Evolutionary conservation across 2,797 vertebrate species (phyloP).

Genomic region (Serranus cabrilla): DNA sequence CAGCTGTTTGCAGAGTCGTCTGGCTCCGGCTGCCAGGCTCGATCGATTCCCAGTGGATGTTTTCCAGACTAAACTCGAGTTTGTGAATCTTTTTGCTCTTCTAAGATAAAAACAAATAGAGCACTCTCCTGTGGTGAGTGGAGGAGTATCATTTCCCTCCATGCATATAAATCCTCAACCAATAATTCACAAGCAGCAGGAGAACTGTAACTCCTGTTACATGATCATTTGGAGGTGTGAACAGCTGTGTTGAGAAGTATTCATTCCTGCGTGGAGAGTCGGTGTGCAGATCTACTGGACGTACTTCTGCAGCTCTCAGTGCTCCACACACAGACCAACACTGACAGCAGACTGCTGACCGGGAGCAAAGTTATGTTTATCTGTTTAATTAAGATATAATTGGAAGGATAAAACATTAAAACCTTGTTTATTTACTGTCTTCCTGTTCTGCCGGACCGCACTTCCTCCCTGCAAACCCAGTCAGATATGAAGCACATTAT

Average conservation of each 20-base stretch:
- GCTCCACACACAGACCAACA: slow-evolving; percentile 24
- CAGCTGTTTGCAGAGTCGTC: slow-evolving; percentile 37
- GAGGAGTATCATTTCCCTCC: slow-evolving; percentile 1
- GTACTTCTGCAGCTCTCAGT: background rate
- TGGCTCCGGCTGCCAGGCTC: slow-evolving; percentile 42
- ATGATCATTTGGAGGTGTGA: slow-evolving; percentile 26
- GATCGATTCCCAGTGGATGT: slow-evolving; percentile 42
- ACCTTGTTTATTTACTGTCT: slow-evolving; percentile 73
- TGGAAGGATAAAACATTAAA: slow-evolving; percentile 75
- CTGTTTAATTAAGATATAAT: slow-evolving; percentile 74
- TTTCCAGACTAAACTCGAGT: slow-evolving; percentile 56
- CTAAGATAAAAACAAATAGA: slow-evolving; percentile 48
- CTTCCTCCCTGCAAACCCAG: slow-evolving; percentile 58
- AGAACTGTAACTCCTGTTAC: background rate
- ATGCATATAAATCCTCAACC: slow-evolving; percentile 16
- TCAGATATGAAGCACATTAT: slow-evolving; percentile 34
- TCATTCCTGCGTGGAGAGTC: slow-evolving; percentile 14
- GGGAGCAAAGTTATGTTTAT: slow-evolving; percentile 69
- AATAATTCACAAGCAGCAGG: slow-evolving; percentile 20
- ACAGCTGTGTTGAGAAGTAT: slow-evolving; percentile 32
- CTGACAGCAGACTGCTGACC: slow-evolving; percentile 30
- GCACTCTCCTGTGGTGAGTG: background rate
- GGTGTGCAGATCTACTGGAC: background rate
- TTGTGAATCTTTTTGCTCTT: slow-evolving; percentile 46
- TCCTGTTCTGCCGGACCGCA: slow-evolving; percentile 61